Base-by-base conservation (phyloP, 2,797 vertebrate genomes). In the Botia kubotai region DNA sequence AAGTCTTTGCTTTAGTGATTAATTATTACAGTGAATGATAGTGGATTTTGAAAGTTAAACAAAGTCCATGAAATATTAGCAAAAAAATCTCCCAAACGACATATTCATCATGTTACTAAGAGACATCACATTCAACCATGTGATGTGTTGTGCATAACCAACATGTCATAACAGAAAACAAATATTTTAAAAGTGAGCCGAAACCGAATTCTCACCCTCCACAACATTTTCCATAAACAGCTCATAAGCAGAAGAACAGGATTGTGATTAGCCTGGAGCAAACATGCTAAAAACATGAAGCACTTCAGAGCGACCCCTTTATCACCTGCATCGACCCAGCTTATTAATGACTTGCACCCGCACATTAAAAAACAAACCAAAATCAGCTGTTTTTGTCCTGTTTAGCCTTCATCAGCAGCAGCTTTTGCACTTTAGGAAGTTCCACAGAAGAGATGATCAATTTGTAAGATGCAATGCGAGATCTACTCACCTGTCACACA, bases 401-500 rank as follows among this genome's bases (percentile, higher is more conserved):
- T 5, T 21, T 50, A 6, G 6, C 2, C 13, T 43, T 19, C 7
- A 6, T 6, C 36, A 39, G 36, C 36, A 39, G 36, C 36, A 21
- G 2, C 17, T 17, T 36, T 70, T 36, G 52, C 17, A 33, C 17
- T 21, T 26, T 46, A 39, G 36, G 36, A 17, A 8, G 0, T 68
- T 71, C 12, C 68, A 77, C 48, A 29, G 50, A 39, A n/a, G n/a
- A 46, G 2, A 39, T 10, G n/a, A 12, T 29, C 10, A 0, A 46
- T 58, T 19, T 17, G 26, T 26, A 23, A 70, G 8, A 60, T 6
- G 19, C 48, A 74, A 26, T 33, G 11, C 21, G 53, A 53, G 17
- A 70, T 33, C n/a, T 0, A 81, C 93, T 96, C 94, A 99, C 98
- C 98, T 73, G 97, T 94, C 72, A 99, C 97, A 0, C 96, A 95